Evolutionary conservation across 2,797 vertebrate species (phyloP).

Genomic region (Pseudocheirus occidentalis): DNA sequence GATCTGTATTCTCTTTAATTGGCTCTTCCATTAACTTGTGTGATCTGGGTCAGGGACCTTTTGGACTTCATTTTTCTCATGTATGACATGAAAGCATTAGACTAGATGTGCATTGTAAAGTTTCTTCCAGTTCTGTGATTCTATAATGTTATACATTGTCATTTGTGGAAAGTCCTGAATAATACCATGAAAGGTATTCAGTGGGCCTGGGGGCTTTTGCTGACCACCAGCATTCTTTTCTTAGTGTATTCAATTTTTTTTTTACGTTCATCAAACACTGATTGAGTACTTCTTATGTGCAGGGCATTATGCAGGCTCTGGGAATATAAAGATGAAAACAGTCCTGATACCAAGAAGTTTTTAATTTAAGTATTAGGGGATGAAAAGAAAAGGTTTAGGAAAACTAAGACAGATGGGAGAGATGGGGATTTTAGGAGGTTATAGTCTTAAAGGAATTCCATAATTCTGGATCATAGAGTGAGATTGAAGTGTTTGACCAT

Average conservation of each 20-base stretch:
- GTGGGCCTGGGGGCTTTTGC: neutral
- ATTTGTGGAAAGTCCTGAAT: neutral
- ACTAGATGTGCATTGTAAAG: neutral
- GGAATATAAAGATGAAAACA: neutral
- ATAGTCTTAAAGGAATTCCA: neutral
- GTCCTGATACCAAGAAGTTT: neutral
- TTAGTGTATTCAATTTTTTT: neutral
- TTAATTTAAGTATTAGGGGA: neutral
- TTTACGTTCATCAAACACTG: neutral
- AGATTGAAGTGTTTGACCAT: neutral
- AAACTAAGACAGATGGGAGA: neutral
- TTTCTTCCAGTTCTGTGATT: neutral
- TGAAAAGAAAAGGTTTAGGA: neutral
- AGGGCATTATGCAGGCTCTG: neutral
- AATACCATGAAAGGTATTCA: neutral
- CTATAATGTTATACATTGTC: neutral
- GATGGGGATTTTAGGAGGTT: neutral
- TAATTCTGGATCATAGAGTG: neutral
- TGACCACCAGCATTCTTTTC: neutral
- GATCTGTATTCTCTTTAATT: too few relatives aligned
- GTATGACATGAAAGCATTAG: neutral
- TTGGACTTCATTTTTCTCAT: neutral
- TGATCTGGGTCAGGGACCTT: neutral
- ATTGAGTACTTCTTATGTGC: neutral
- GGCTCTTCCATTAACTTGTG: neutral